A percentile compares a stretch with the other conserved stretches of the same genome.
Conservation (phyloP, 1,140 invertebrate species). For the Metaphire vulgaris region DNA sequence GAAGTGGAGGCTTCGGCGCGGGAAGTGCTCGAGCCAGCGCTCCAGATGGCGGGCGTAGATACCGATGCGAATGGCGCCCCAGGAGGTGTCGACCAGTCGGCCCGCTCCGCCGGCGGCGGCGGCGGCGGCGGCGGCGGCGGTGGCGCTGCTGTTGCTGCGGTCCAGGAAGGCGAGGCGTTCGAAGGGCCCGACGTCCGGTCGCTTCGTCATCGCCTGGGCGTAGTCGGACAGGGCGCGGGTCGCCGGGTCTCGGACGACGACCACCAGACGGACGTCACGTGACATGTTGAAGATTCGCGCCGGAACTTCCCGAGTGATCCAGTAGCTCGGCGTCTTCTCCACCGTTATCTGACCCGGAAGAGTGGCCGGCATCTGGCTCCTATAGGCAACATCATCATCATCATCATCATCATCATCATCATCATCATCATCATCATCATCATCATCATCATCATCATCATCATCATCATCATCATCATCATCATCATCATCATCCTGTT, state of each 20-base stretch:
- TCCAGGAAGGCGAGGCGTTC: too few relatives aligned
- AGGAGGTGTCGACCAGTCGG: conserved; percentile 70
- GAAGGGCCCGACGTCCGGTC: too few relatives aligned
- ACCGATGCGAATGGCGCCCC: conserved; percentile 78
- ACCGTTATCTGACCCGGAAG: conserved; percentile 80
- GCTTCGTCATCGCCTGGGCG: too few relatives aligned
- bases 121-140: too few relatives aligned
- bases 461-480: conserved; percentile 9
- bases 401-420: conserved; percentile 7
- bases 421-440: too few relatives aligned
- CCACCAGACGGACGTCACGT: conserved; percentile 71
- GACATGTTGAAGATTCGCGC: conserved; percentile 78
- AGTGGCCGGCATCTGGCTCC: conserved; percentile 79
- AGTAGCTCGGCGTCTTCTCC: conserved; percentile 91
- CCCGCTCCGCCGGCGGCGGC: conserved; percentile 36
- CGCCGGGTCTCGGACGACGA: conserved; percentile 86
- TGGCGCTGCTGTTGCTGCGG: too few relatives aligned
- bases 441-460: too few relatives aligned
- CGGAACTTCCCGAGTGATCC: conserved; percentile 79
- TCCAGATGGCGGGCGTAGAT: conserved; percentile 76
- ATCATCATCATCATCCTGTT: conserved; percentile 11
- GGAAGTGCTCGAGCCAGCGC: conserved; percentile 79
- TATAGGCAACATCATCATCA: background rate
- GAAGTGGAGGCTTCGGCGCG: conserved; percentile 73
- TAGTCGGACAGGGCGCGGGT: conserved; percentile 88